These are phyloP conservation scores for Ammodramus savannarum DNA, from an alignment of 2,113 vertebrate species.

Conservation along the genomic window DNA sequence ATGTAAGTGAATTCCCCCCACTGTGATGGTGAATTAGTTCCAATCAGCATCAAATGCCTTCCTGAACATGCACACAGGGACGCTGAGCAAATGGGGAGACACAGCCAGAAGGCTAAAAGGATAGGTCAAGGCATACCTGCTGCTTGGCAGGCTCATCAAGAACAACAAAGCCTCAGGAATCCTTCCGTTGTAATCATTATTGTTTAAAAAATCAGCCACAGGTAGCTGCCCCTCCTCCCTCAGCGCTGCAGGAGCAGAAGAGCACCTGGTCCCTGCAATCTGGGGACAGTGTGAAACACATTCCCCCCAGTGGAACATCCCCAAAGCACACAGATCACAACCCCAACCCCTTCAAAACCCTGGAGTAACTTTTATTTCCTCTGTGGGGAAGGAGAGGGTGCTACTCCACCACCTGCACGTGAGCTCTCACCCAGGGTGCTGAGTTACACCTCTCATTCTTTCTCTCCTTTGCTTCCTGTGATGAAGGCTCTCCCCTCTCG, in stretches of 20 bases:
- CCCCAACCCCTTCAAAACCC: fast-evolving
- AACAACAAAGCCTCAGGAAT: not conserved
- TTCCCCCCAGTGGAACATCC: not conserved
- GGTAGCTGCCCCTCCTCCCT: not conserved
- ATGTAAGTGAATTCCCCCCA: not conserved
- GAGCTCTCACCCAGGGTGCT: not conserved
- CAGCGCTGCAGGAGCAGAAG: not conserved
- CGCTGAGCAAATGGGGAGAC: not conserved
- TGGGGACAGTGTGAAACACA: not conserved
- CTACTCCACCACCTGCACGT: not conserved
- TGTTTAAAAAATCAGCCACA: not conserved
- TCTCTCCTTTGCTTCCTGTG: not conserved
- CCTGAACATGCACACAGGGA: not conserved
- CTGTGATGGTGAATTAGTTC: constrained; percentile 27
- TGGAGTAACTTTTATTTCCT: not conserved
- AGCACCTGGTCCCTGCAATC: not conserved
- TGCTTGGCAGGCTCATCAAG: not conserved
- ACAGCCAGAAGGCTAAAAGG: not conserved
- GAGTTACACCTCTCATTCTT: fast-evolving
- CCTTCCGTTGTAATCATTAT: not conserved
- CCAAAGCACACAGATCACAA: not conserved
- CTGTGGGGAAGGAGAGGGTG: not conserved
- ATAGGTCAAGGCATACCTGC: not conserved
- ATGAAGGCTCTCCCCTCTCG: not conserved
- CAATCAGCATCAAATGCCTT: constrained; percentile 24